A percentile compares a stretch with the other conserved stretches of the same genome.
These are phyloP conservation scores for Acronicta aceris DNA, from an alignment of 2,888 invertebrate species.

Conservation along the genomic window DNA sequence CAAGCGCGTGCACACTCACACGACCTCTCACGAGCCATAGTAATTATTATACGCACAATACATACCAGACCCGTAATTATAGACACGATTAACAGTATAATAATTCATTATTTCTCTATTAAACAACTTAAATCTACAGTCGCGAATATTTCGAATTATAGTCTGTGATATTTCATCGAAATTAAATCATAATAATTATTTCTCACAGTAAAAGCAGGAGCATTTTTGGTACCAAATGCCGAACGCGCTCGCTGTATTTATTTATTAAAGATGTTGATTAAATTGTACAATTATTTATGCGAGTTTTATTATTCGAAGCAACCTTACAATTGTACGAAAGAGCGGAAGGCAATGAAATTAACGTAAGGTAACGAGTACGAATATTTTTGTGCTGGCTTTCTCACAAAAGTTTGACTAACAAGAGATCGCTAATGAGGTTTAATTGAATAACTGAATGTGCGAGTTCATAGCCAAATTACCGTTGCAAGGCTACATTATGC, in stretches of 20 bases:
- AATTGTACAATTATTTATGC: slow-evolving; percentile 43
- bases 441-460: slow-evolving; percentile 44
- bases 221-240: slow-evolving; percentile 21
- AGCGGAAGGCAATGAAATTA: slow-evolving; percentile 40
- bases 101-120: slow-evolving; percentile 7
- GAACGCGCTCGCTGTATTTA: slow-evolving; percentile 28
- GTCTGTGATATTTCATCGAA: slow-evolving; percentile 13
- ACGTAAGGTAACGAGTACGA: slow-evolving; percentile 35
- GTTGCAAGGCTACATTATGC: slow-evolving; percentile 28
- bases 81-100: slow-evolving; percentile 8
- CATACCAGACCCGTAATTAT: slow-evolving; percentile 16
- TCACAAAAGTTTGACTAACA: slow-evolving; percentile 41
- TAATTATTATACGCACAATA: slow-evolving; percentile 40
- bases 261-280: slow-evolving; percentile 46
- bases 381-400: slow-evolving; percentile 37
- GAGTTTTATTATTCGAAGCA: slow-evolving; percentile 37
- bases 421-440: slow-evolving; percentile 46
- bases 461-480: slow-evolving; percentile 25
- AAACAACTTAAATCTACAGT: slow-evolving; percentile 4
- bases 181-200: slow-evolving; percentile 26
- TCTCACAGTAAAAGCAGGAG: slow-evolving; percentile 13
- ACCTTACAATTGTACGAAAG: slow-evolving; percentile 50
- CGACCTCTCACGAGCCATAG: slow-evolving; percentile 35
- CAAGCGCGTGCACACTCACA: slow-evolving; percentile 51
- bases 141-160: slow-evolving; percentile 14